A percentile compares a stretch with the other conserved stretches of the same genome.
Evolutionary conservation across 2,888 invertebrate species (phyloP).

Genomic region (Macaria notata): DNA sequence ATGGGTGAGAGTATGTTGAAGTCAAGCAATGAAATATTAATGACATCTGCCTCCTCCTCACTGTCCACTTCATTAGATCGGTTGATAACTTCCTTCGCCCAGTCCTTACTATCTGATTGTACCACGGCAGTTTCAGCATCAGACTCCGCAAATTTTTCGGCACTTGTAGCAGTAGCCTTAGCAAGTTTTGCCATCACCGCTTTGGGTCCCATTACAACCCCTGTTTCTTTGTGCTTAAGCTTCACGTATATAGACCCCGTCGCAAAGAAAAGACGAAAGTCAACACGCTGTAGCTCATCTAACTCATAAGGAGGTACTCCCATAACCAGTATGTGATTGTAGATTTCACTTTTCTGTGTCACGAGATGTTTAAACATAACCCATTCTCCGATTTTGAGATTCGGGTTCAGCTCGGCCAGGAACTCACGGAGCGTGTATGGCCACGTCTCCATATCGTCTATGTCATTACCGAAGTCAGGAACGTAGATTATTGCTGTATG

Average conservation of each 20-base stretch:
- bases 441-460: not conserved
- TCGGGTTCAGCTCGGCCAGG: not conserved
- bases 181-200: not conserved
- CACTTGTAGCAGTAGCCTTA: not conserved
- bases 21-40: too few relatives aligned
- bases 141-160: not conserved
- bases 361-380: not conserved
- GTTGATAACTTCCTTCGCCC: not conserved
- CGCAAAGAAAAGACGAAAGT: slow-evolving; percentile 9
- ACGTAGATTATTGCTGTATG: not conserved
- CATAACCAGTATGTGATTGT: not conserved
- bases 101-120: not conserved
- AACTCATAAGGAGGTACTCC: not conserved
- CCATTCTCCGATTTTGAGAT: not conserved
- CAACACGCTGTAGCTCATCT: not conserved
- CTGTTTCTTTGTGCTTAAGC: not conserved
- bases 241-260: slow-evolving; percentile 6
- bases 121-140: not conserved
- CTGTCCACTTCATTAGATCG: not conserved
- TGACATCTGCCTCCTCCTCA: not conserved
- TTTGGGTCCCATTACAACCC: not conserved
- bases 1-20: too few relatives aligned
- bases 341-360: not conserved
- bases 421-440: not conserved
- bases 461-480: not conserved